Conservation (phyloP, 2,113 vertebrate genomes). For the Holacanthus passer region DNA sequence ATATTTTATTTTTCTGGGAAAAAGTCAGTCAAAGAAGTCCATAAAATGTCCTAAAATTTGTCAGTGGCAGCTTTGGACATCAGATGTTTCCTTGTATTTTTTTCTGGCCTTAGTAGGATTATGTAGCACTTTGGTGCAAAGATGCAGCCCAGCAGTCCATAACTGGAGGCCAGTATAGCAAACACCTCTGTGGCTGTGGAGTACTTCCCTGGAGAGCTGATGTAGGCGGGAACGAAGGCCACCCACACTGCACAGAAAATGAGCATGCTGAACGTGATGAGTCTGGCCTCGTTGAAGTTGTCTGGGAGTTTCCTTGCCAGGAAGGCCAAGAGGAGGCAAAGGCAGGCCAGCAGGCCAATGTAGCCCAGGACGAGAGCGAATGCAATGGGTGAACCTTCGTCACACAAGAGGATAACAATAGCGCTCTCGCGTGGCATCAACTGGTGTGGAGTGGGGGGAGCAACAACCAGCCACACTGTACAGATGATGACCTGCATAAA, state of each 20-base stretch:
- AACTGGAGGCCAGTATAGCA: slow-evolving; percentile 87
- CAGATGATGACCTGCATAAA: slow-evolving; percentile 81
- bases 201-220: slow-evolving; percentile 86
- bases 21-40: not conserved
- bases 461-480: slow-evolving; percentile 79
- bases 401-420: slow-evolving; percentile 83
- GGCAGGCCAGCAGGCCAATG: slow-evolving; percentile 81
- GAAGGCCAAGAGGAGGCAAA: slow-evolving; percentile 85
- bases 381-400: slow-evolving; percentile 78
- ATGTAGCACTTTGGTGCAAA: slow-evolving; percentile 87
- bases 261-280: slow-evolving; percentile 87
- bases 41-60: slow-evolving; percentile 45
- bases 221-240: slow-evolving; percentile 84
- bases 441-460: slow-evolving; percentile 78
- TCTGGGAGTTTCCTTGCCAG: slow-evolving; percentile 84
- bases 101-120: slow-evolving; percentile 81
- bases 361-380: slow-evolving; percentile 84
- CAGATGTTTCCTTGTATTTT: slow-evolving; percentile 84
- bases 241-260: slow-evolving; percentile 87
- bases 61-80: slow-evolving; percentile 66
- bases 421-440: slow-evolving; percentile 76
- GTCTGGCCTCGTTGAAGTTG: slow-evolving; percentile 86
- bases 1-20: not conserved
- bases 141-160: slow-evolving; percentile 84
- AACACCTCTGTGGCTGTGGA: slow-evolving; percentile 85